Percentiles rank a stretch among this genome's conserved stretches.
Conservation (phyloP, 92 coral and sea anemone species). For the Hydrozoanthus gracilis region DNA sequence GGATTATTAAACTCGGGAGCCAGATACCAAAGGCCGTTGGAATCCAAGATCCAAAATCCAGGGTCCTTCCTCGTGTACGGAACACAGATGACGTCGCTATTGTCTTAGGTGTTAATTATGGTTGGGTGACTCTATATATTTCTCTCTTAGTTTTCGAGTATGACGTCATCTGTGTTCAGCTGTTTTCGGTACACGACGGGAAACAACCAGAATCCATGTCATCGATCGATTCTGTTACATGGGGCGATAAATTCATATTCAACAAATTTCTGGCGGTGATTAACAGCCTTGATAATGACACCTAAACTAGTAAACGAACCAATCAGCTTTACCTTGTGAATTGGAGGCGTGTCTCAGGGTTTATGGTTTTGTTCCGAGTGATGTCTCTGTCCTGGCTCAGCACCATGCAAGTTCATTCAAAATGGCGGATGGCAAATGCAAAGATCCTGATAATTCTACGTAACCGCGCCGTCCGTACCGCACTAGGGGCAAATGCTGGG, state of each 20-base stretch:
- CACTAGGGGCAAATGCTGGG: constrained; percentile 5
- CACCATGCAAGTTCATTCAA: constrained; percentile 12
- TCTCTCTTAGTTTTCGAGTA: too few relatives aligned
- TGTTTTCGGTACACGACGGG: constrained; percentile 5
- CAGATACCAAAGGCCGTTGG: constrained; percentile 7
- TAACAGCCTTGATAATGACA: constrained; percentile 4
- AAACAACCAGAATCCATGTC: constrained; percentile 5
- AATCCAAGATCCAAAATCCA: constrained; percentile 4
- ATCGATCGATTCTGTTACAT: constrained; percentile 4
- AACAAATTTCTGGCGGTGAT: constrained; percentile 5
- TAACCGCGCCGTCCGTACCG: constrained; percentile 28
- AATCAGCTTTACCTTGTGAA: constrained; percentile 15
- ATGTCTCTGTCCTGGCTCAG: neutral
- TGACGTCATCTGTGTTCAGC: neutral
- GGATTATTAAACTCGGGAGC: constrained; percentile 1
- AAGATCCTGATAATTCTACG: constrained; percentile 3
- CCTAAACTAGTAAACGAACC: constrained; percentile 5
- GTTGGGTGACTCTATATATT: too few relatives aligned
- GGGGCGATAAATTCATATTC: constrained; percentile 5
- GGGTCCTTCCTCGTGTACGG: constrained; percentile 5
- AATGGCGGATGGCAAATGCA: constrained; percentile 31
- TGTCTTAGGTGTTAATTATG: too few relatives aligned
- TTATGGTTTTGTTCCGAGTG: neutral
- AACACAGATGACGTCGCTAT: neutral
- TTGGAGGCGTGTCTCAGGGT: constrained; percentile 13